phyloP scores from a whole-genome alignment of 2,888 invertebrate genomes.

The Fragum fragum region DNA sequence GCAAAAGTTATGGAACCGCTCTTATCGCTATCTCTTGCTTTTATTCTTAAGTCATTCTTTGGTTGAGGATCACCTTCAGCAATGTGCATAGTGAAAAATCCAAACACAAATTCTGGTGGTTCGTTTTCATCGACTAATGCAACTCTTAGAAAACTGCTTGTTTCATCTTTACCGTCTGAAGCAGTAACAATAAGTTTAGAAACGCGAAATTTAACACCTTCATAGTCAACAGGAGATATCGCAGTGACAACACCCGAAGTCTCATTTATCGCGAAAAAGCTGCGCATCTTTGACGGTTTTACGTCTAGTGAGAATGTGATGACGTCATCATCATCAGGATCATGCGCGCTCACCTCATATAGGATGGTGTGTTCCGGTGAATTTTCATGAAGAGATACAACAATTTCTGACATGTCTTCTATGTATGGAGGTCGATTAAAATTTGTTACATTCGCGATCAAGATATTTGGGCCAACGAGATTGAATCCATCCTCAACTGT shows the following conservation, averaged over 20 bases:
- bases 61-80: conserved; percentile 35
- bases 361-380: conserved; percentile 34
- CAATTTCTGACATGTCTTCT: conserved; percentile 35
- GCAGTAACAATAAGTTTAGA: conserved; percentile 39
- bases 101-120: conserved; percentile 42
- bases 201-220: conserved; percentile 39
- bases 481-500: conserved; percentile 43
- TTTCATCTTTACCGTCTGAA: conserved; percentile 40
- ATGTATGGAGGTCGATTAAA: conserved; percentile 47
- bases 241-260: conserved; percentile 46
- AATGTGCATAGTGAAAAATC: conserved; percentile 36
- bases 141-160: conserved; percentile 31
- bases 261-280: conserved; percentile 47
- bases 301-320: conserved; percentile 36
- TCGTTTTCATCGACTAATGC: conserved; percentile 52
- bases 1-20: conserved; percentile 27
- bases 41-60: conserved; percentile 37
- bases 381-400: conserved; percentile 38
- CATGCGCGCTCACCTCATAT: conserved; percentile 44
- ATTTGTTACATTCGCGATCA: conserved; percentile 50
- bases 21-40: conserved; percentile 50
- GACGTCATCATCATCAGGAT: conserved; percentile 42
- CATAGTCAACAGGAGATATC: conserved; percentile 36
- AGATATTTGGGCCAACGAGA: conserved; percentile 34
- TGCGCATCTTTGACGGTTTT: conserved; percentile 41